Conservation (phyloP, 2,888 invertebrate species). For the Petrolisthes cinctipes region DNA sequence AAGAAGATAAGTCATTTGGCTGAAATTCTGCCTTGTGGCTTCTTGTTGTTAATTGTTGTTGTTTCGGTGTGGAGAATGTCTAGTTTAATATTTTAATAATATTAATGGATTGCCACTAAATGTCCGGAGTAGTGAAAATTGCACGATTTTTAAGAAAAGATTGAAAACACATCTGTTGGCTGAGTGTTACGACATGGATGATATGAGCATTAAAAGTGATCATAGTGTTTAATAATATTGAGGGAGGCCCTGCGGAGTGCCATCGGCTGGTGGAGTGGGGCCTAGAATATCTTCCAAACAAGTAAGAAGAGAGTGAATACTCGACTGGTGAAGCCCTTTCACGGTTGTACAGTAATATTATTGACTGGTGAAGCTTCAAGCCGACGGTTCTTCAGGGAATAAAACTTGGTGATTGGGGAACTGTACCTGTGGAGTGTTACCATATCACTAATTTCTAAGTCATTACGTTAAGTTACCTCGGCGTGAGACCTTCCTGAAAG, state of each 20-base stretch:
- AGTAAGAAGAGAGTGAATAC: background rate
- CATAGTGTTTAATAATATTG: too few relatives aligned
- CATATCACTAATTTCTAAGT: conserved; percentile 62
- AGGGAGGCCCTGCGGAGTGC: too few relatives aligned
- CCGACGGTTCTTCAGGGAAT: conserved; percentile 16
- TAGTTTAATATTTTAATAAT: conserved; percentile 50
- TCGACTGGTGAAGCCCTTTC: background rate
- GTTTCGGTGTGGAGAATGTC: conserved; percentile 50
- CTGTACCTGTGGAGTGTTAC: conserved; percentile 56
- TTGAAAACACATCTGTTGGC: too few relatives aligned
- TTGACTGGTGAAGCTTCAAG: background rate
- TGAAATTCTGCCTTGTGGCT: conserved; percentile 10
- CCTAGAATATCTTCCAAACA: too few relatives aligned
- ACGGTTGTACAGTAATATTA: too few relatives aligned
- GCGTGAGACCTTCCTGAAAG: conserved; percentile 1
- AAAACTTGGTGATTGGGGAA: background rate
- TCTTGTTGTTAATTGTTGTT: conserved; percentile 50
- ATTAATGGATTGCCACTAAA: background rate
- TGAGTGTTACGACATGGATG: too few relatives aligned
- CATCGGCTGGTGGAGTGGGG: too few relatives aligned
- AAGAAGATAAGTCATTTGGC: background rate
- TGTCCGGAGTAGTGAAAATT: too few relatives aligned
- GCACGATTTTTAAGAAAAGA: too few relatives aligned
- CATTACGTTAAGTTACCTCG: conserved; percentile 50
- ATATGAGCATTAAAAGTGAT: too few relatives aligned